A percentile compares a stretch with the other conserved stretches of the same genome.
Evolutionary conservation across 2,888 invertebrate genomes (phyloP).

Genomic region (Crioceris asparagi): DNA sequence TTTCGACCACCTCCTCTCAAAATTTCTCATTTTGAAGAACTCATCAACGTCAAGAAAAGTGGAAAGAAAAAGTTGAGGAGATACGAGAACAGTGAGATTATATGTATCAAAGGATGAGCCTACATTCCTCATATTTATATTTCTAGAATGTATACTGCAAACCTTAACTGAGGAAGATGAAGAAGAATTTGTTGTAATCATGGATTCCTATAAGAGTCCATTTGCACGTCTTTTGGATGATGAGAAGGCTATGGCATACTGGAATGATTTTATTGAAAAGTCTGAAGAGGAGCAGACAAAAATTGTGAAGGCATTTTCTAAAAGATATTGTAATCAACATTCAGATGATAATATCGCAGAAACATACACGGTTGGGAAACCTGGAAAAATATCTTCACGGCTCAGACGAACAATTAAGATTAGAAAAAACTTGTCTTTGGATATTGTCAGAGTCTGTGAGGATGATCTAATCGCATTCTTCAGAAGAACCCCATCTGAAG

Average conservation of each 20-base stretch:
- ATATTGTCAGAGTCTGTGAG: conserved; percentile 25
- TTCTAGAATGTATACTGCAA: conserved; percentile 24
- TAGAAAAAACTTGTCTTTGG: conserved; percentile 26
- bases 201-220: conserved; percentile 28
- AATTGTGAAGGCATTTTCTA: conserved; percentile 16
- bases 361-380: too few relatives aligned
- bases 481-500: conserved; percentile 20
- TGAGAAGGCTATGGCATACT: conserved; percentile 25
- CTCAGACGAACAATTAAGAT: conserved; percentile 28
- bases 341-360: too few relatives aligned
- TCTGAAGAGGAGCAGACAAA: conserved; percentile 28
- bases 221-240: conserved; percentile 27
- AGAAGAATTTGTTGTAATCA: conserved; percentile 19
- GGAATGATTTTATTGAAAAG: conserved; percentile 30
- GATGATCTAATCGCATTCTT: conserved; percentile 27
- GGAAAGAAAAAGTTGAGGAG: conserved; percentile 29
- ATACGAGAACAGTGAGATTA: conserved; percentile 24
- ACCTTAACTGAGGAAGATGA: conserved; percentile 29
- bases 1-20: conserved; percentile 15
- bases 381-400: conserved; percentile 26
- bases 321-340: too few relatives aligned
- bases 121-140: conserved; percentile 1
- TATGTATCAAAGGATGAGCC: conserved; percentile 9
- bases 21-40: conserved; percentile 19
- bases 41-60: conserved; percentile 19